Base-by-base conservation (phyloP, 2,797 vertebrate species). In the Dryobates pubescens region DNA sequence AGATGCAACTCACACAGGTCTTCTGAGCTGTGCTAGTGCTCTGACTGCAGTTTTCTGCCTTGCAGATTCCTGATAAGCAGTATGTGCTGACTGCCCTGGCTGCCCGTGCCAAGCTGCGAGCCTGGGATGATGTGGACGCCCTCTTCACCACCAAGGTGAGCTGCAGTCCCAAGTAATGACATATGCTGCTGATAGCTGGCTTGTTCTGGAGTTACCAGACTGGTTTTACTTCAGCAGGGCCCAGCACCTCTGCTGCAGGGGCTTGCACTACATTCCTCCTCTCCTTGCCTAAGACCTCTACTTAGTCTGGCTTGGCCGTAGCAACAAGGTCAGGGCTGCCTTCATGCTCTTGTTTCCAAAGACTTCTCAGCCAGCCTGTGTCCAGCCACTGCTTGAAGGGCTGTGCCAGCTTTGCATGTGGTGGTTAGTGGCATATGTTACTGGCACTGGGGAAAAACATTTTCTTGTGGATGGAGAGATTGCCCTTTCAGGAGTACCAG, bases 11-110 rank as follows among this genome's bases (percentile, higher is more conserved):
- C 49, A 12, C 24, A 10, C 24, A 30, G 32, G 5, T 22, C 30
- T 45, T 49, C 62, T 80, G 75, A 86, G 43, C 80, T 61, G 49
- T 94, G 71, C 41, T 65, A 4, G 57, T 43, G 9, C 32, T 68
- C 86, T 88, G 38, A 92, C 62, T 51, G 36, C 69, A 88, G 49
- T 88, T 89, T 51, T 94, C 53, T 97, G 74, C 70, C 82, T 95
- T 95, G 78, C 97, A 99, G 99, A 98, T 99, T 86, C 98, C 98
- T 58, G 99, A 99, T 94, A 99, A 99, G 93, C 99, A 99, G 95
- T 99, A 98, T 80, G 97, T 99, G 73, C 97, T 98, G 89, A 99
- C 99, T 16, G 98, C 98, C 26, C 83, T 99, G 92, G 98, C 98
- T 18, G 99, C 99, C 5, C 98, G 99, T 51, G 98, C 99, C 8